These are phyloP conservation scores for Hylaea fasciaria DNA, from an alignment of 2,888 invertebrate species.

Conservation along the genomic window DNA sequence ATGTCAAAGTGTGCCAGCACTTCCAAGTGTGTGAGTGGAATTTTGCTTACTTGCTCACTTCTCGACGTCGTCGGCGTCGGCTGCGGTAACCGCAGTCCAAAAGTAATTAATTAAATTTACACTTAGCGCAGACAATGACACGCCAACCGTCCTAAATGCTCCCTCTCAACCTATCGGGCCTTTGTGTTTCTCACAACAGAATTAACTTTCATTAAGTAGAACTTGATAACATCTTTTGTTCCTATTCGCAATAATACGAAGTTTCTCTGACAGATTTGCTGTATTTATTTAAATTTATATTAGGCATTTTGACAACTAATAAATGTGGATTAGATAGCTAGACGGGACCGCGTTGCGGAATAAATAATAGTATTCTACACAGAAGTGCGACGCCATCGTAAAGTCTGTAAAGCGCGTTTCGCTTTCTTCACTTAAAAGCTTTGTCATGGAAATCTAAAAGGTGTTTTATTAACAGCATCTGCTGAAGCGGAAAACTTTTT, in stretches of 20 bases:
- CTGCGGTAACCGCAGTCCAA: slow-evolving; percentile 50
- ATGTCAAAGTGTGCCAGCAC: slow-evolving; percentile 31
- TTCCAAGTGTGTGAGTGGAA: slow-evolving; percentile 26
- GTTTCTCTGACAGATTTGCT: slow-evolving; percentile 22
- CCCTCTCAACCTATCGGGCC: slow-evolving; percentile 46
- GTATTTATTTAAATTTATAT: slow-evolving; percentile 17
- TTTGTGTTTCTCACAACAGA: slow-evolving; percentile 49
- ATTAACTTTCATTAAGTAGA: slow-evolving; percentile 52
- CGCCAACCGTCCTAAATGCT: slow-evolving; percentile 38
- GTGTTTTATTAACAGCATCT: slow-evolving; percentile 33
- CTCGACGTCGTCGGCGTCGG: slow-evolving; percentile 37
- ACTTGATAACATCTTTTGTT: slow-evolving; percentile 38
- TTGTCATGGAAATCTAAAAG: slow-evolving; percentile 35
- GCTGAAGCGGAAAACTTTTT: slow-evolving; percentile 33
- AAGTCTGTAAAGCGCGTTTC: slow-evolving; percentile 27
- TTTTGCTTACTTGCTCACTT: slow-evolving; percentile 38
- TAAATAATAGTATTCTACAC: slow-evolving; percentile 22
- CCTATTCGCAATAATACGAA: slow-evolving; percentile 12
- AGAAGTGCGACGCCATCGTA: slow-evolving; percentile 26
- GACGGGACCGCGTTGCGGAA: slow-evolving; percentile 8
- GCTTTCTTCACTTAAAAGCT: slow-evolving; percentile 31
- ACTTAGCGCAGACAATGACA: slow-evolving; percentile 53
- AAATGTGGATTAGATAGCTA: slow-evolving; percentile 13
- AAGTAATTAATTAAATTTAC: slow-evolving; percentile 59
- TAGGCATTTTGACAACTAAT: slow-evolving; percentile 21